Conservation (phyloP, 1,140 invertebrate genomes). For the Rhagoletis pomonella region DNA sequence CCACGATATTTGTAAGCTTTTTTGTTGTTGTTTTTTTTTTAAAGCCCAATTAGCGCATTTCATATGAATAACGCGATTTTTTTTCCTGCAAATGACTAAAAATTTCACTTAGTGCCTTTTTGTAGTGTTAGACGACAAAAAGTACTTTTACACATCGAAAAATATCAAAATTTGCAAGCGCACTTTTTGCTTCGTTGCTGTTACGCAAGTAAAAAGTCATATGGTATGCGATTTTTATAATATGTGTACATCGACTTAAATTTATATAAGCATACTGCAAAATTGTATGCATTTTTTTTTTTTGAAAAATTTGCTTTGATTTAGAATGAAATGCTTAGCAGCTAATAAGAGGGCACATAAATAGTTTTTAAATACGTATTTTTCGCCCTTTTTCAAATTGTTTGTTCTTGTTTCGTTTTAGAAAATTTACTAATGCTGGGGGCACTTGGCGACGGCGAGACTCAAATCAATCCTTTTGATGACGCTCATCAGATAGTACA, state of each 20-base stretch:
- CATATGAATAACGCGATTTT: too few relatives aligned
- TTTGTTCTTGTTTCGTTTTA: not conserved
- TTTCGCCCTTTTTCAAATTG: not conserved
- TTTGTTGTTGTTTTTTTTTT: too few relatives aligned
- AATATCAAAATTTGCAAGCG: not conserved
- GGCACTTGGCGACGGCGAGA: not conserved
- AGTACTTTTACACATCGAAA: too few relatives aligned
- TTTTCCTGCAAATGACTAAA: too few relatives aligned
- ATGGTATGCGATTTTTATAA: not conserved
- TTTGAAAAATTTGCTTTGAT: not conserved
- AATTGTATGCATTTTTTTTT: not conserved
- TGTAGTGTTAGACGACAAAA: too few relatives aligned
- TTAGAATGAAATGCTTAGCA: not conserved
- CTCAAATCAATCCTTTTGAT: not conserved
- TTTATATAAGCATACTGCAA: too few relatives aligned
- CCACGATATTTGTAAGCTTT: too few relatives aligned
- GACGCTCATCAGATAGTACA: not conserved
- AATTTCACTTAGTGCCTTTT: too few relatives aligned
- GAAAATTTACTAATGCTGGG: not conserved
- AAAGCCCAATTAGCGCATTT: too few relatives aligned
- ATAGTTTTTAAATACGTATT: constrained; percentile 22
- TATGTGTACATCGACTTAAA: not conserved
- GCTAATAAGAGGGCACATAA: constrained; percentile 4
- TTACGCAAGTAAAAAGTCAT: not conserved
- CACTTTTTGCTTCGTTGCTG: not conserved